phyloP scores from a whole-genome alignment of 2,888 invertebrate genomes.

The Polydrusus tereticollis region DNA sequence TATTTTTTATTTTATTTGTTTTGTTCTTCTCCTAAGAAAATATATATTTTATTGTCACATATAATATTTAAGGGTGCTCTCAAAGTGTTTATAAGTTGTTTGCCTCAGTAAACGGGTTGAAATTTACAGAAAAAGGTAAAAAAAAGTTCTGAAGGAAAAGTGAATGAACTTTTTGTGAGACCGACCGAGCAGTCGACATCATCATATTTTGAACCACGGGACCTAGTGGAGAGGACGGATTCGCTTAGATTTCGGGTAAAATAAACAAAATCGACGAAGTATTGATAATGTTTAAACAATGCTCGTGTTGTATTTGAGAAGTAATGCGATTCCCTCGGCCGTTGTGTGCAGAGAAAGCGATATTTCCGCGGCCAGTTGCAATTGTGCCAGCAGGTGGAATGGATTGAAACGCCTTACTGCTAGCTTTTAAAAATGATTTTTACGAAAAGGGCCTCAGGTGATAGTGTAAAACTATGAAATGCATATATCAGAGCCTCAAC shows the following conservation, averaged over 20 bases:
- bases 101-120: not conserved
- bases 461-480: slow-evolving; percentile 74
- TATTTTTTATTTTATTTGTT: slow-evolving; percentile 44
- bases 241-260: slow-evolving; percentile 55
- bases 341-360: slow-evolving; percentile 57
- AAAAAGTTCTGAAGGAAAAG: slow-evolving; percentile 55
- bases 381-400: slow-evolving; percentile 66
- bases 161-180: slow-evolving; percentile 62
- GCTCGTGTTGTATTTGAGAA: slow-evolving; percentile 51
- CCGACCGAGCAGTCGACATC: slow-evolving; percentile 64
- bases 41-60: not conserved
- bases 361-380: slow-evolving; percentile 58
- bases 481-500: slow-evolving; percentile 73
- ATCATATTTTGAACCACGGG: slow-evolving; percentile 63
- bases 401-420: slow-evolving; percentile 57
- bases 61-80: not conserved
- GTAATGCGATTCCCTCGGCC: slow-evolving; percentile 40
- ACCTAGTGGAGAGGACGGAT: slow-evolving; percentile 52
- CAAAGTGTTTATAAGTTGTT: not conserved
- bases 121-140: slow-evolving; percentile 39
- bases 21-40: slow-evolving; percentile 19
- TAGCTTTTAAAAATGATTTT: slow-evolving; percentile 63
- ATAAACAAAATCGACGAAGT: slow-evolving; percentile 50
- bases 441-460: slow-evolving; percentile 64
- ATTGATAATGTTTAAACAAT: slow-evolving; percentile 54